Evolutionary conservation across 2,888 invertebrate species (phyloP).

Genomic region (Volucella zonaria): DNA sequence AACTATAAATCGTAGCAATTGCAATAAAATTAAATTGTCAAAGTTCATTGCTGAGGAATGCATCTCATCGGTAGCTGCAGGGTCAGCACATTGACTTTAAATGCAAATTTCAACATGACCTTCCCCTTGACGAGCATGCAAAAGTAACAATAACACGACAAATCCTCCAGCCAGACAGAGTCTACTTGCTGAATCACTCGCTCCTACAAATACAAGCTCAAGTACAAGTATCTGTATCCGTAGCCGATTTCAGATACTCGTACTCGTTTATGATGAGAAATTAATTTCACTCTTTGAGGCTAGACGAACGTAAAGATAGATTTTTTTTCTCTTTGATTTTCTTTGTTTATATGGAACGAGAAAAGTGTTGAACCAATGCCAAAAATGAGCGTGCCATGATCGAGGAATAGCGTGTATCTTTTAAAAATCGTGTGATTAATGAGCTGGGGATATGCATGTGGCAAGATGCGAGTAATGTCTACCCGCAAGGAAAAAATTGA

Average conservation of each 20-base stretch:
- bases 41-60: constrained; percentile 36
- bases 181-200: constrained; percentile 34
- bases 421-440: constrained; percentile 62
- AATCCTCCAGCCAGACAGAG: background rate
- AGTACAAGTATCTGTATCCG: background rate
- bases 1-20: constrained; percentile 19
- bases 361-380: constrained; percentile 66
- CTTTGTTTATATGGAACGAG: constrained; percentile 49
- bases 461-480: constrained; percentile 16
- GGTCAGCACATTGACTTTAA: constrained; percentile 23
- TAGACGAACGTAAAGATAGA: constrained; percentile 47
- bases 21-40: constrained; percentile 40
- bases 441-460: constrained; percentile 50
- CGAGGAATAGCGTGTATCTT: constrained; percentile 53
- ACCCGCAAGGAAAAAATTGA: background rate
- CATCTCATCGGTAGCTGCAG: constrained; percentile 27
- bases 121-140: constrained; percentile 16
- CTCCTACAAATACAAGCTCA: background rate
- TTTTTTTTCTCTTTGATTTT: constrained; percentile 1
- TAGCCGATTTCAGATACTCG: constrained; percentile 23
- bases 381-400: constrained; percentile 70
- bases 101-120: constrained; percentile 44
- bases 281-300: constrained; percentile 58
- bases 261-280: constrained; percentile 46
- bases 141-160: constrained; percentile 15